Conservation (phyloP, 2,888 invertebrate species). For the Chymomyza caudatula region DNA sequence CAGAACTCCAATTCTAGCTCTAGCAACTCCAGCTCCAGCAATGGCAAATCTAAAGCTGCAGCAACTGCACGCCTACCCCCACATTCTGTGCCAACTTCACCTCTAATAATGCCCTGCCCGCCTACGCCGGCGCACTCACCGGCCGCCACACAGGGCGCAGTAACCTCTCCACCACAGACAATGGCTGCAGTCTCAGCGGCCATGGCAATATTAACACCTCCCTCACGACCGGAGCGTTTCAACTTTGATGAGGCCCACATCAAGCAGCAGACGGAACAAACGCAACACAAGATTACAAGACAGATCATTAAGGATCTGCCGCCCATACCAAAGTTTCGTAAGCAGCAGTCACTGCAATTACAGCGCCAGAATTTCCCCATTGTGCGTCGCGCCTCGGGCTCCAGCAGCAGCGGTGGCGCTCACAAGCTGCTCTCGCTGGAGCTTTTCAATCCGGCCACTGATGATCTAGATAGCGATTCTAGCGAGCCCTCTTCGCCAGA, state of each 20-base stretch:
- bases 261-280: conserved; percentile 30
- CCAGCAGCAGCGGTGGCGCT: conserved; percentile 80
- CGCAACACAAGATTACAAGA: conserved; percentile 80
- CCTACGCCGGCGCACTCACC: conserved; percentile 78
- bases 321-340: conserved; percentile 81
- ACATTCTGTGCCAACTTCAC: conserved; percentile 86
- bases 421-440: conserved; percentile 89
- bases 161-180: conserved; percentile 76
- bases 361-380: conserved; percentile 82
- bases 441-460: conserved; percentile 92
- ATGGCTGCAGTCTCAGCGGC: conserved; percentile 74
- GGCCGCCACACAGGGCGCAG: conserved; percentile 71
- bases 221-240: conserved; percentile 49
- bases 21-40: conserved; percentile 75
- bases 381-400: conserved; percentile 82
- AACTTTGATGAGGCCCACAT: conserved; percentile 48
- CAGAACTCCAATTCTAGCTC: conserved; percentile 76
- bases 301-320: conserved; percentile 82
- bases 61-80: conserved; percentile 43
- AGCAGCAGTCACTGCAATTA: conserved; percentile 75
- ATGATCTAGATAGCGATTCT: conserved; percentile 93
- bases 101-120: conserved; percentile 79
- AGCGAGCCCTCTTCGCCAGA: conserved; percentile 91
- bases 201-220: conserved; percentile 75
- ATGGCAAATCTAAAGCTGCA: conserved; percentile 51